phyloP scores from a whole-genome alignment of 1,140 invertebrate species.

The Drosophila virilis region DNA sequence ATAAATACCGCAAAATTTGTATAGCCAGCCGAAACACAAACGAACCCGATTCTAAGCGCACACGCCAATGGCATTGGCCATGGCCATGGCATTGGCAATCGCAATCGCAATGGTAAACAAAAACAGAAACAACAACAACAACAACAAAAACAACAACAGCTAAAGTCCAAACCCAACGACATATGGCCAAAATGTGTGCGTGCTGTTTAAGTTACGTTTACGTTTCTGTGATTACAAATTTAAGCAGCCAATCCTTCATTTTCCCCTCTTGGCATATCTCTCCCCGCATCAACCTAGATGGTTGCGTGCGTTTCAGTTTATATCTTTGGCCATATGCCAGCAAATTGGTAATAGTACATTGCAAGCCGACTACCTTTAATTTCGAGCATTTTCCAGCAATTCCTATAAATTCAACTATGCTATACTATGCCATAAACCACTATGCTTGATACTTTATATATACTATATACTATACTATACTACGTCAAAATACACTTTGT shows the following conservation, averaged over 20 bases:
- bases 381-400: neutral
- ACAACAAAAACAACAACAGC: slow-evolving; percentile 1
- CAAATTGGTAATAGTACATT: slow-evolving; percentile 28
- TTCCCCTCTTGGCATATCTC: neutral
- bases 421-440: no score
- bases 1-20: slow-evolving; percentile 45
- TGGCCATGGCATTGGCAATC: neutral
- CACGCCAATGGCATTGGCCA: slow-evolving; percentile 5
- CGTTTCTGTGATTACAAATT: slow-evolving; percentile 38
- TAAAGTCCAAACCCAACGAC: slow-evolving; percentile 29
- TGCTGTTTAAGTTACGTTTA: slow-evolving; percentile 20
- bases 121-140: neutral
- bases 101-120: neutral
- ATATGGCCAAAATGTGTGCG: slow-evolving; percentile 42
- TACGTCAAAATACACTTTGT: no score
- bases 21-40: slow-evolving; percentile 38
- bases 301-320: neutral
- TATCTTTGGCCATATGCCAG: slow-evolving; percentile 19
- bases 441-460: no score
- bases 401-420: neutral
- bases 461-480: no score
- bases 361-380: neutral
- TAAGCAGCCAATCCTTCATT: slow-evolving; percentile 31
- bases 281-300: neutral
- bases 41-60: slow-evolving; percentile 29